Percentiles rank a stretch among this genome's conserved stretches.
phyloP scores from a whole-genome alignment of 2,888 invertebrate species.

The Cosmorhoe ocellata region DNA sequence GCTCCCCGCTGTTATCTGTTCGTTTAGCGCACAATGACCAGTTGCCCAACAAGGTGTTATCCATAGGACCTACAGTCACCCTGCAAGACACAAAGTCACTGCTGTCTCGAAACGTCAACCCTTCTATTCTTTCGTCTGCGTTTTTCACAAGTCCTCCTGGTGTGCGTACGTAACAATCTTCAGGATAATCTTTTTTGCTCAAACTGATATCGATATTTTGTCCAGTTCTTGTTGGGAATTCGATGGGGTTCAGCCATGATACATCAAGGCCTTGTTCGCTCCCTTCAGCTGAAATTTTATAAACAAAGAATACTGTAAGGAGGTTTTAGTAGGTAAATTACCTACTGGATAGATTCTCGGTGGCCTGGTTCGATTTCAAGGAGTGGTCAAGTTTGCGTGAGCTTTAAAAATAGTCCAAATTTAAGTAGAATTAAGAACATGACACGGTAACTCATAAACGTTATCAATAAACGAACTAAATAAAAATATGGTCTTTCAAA shows the following conservation, averaged over 20 bases:
- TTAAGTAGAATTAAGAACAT: too few species aligned
- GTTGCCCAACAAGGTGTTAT: slow-evolving; percentile 34
- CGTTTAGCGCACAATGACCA: slow-evolving; percentile 40
- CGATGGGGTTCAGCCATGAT: slow-evolving; percentile 26
- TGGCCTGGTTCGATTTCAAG: too few species aligned
- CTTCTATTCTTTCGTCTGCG: slow-evolving; percentile 18
- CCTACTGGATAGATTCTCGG: too few species aligned
- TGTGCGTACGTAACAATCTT: slow-evolving; percentile 35
- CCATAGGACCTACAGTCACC: slow-evolving; percentile 42
- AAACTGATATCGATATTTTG: slow-evolving; percentile 35
- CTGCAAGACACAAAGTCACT: slow-evolving; percentile 42
- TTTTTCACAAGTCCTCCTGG: slow-evolving; percentile 19
- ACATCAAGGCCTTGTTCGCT: slow-evolving; percentile 7
- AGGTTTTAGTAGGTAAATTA: too few species aligned
- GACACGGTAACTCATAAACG: too few species aligned
- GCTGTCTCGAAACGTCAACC: slow-evolving; percentile 30
- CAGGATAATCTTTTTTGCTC: slow-evolving; percentile 30
- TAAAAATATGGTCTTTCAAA: too few species aligned
- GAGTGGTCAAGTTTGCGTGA: too few species aligned
- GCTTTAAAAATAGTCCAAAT: too few species aligned
- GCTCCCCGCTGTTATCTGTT: slow-evolving; percentile 22
- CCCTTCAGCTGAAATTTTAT: slow-evolving; percentile 12
- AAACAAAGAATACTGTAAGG: too few species aligned
- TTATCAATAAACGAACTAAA: too few species aligned
- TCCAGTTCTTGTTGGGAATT: slow-evolving; percentile 27